A percentile compares a stretch with the other conserved stretches of the same genome.
Evolutionary conservation across 1,140 invertebrate genomes (phyloP).

Genomic region (Drosophila mauritiana): DNA sequence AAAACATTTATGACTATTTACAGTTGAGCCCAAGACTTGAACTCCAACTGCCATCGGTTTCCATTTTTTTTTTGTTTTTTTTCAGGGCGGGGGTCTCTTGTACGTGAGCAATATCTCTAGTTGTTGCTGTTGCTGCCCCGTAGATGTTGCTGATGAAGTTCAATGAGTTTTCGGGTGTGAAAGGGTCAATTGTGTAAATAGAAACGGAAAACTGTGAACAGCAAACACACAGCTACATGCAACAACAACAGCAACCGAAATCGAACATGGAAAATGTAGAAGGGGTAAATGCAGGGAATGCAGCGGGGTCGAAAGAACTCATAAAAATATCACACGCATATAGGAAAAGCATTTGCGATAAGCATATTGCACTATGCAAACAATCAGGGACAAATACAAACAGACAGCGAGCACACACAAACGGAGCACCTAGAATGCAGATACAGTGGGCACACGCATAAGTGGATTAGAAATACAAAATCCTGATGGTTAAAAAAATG

Average conservation of each 20-base stretch:
- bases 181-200: slow-evolving; percentile 83
- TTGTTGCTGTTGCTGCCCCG: slow-evolving; percentile 14
- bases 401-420: slow-evolving; percentile 25
- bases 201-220: slow-evolving; percentile 80
- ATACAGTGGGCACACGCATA: slow-evolving; percentile 2
- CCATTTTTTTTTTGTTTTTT: neutral
- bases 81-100: slow-evolving; percentile 17
- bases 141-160: slow-evolving; percentile 65
- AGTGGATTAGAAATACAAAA: neutral
- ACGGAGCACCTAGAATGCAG: slow-evolving; percentile 21
- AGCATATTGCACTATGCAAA: slow-evolving; percentile 71
- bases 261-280: slow-evolving; percentile 44
- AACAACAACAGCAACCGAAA: slow-evolving; percentile 45
- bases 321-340: slow-evolving; percentile 81
- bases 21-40: slow-evolving; percentile 70
- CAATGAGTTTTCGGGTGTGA: slow-evolving; percentile 78
- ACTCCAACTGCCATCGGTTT: slow-evolving; percentile 23
- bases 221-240: slow-evolving; percentile 53
- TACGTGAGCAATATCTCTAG: slow-evolving; percentile 55
- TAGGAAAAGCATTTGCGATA: slow-evolving; percentile 70
- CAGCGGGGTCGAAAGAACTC: slow-evolving; percentile 40
- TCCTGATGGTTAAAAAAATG: no score
- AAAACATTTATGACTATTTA: slow-evolving; percentile 83
- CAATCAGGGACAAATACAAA: slow-evolving; percentile 55
- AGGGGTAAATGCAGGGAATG: neutral